Conservation (phyloP, 2,113 vertebrate genomes). For the Lophochroa leadbeateri region DNA sequence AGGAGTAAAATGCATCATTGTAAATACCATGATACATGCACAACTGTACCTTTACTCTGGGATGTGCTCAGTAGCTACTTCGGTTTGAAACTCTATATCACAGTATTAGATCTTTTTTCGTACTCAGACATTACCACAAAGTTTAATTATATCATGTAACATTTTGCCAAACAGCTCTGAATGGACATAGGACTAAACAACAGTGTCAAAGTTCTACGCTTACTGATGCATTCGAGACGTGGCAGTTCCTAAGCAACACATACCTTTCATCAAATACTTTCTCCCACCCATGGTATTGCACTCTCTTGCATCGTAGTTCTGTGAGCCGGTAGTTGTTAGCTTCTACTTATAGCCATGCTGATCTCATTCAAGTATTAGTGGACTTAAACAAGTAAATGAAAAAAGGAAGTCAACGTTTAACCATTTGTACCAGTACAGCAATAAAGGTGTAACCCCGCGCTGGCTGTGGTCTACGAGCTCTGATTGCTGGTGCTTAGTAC, state of each 20-base stretch:
- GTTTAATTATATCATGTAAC: background rate
- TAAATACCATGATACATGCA: background rate
- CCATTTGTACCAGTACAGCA: background rate
- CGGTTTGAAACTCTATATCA: background rate
- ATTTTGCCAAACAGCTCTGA: background rate
- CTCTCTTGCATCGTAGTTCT: background rate
- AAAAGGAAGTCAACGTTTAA: background rate
- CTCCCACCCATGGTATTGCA: background rate
- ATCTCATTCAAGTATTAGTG: background rate
- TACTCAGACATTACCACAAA: rapidly evolving
- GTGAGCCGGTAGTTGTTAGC: background rate
- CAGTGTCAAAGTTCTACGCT: background rate
- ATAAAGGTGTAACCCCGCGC: background rate
- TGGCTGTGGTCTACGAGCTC: background rate
- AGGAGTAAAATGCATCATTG: background rate
- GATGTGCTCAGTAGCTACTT: background rate
- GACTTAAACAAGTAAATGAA: background rate
- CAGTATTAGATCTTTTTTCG: background rate
- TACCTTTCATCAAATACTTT: background rate
- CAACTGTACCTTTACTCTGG: background rate
- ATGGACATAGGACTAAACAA: background rate
- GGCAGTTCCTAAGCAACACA: background rate
- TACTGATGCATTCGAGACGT: background rate
- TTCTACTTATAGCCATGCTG: background rate
- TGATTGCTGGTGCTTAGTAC: background rate